Percentiles rank a stretch among this genome's conserved stretches.
phyloP scores from a whole-genome alignment of 2,113 vertebrate genomes.

The Callocephalon fimbriatum region DNA sequence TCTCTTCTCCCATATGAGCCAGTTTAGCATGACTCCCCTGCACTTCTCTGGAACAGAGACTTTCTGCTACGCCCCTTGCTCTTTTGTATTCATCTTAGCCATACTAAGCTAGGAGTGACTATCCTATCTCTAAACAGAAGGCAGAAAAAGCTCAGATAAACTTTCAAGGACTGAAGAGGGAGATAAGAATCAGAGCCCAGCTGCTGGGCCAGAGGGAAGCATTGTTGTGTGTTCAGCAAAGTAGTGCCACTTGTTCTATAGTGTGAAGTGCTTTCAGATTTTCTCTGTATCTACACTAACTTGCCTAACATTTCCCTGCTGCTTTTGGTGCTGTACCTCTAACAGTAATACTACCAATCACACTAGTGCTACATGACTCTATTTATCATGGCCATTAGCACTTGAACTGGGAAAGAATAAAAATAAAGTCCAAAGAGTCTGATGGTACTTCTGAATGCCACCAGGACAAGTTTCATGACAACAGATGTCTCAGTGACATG shows the following conservation, averaged over 20 bases:
- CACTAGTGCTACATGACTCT: background rate
- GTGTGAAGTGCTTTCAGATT: background rate
- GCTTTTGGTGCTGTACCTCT: background rate
- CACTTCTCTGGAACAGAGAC: background rate
- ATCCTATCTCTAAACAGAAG: background rate
- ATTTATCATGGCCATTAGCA: background rate
- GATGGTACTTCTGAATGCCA: background rate
- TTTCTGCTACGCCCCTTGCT: background rate
- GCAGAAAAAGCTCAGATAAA: background rate
- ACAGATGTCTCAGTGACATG: constrained; percentile 22
- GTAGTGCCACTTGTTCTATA: background rate
- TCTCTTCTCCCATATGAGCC: background rate
- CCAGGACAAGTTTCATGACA: background rate
- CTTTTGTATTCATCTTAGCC: background rate
- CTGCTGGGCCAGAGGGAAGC: background rate
- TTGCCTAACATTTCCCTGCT: background rate
- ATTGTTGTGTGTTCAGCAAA: background rate
- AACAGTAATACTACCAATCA: background rate
- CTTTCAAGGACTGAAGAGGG: background rate
- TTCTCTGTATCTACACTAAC: background rate
- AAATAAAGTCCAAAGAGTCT: background rate
- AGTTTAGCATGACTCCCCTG: background rate
- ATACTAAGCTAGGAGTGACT: background rate
- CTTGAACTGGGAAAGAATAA: background rate
- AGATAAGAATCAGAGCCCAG: background rate